Evolutionary conservation across 1,140 invertebrate species (phyloP), one percentile per base, ranked within the genome.

Genomic region (Diabrotica virgifera): DNA sequence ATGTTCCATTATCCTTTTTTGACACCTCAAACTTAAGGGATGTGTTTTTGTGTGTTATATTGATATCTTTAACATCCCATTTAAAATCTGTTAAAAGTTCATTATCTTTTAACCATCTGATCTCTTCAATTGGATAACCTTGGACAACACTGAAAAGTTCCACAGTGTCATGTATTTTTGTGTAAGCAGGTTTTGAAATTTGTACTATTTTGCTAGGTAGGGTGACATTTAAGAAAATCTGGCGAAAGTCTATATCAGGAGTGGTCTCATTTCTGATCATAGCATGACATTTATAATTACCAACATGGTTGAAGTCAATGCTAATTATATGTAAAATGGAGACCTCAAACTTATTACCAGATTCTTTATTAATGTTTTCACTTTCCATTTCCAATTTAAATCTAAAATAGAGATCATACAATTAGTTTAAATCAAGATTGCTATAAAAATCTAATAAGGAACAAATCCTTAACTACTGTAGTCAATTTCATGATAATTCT

Each of bases 1-100:
- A 89, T 2, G 86, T 86, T 5, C 87, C 88, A 76, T 89, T 89
- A 68, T 90, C 86, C 72, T 87, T 88, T 60, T 85, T 84, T 35
- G 76, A 79, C 3, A 87, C 77, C 66, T 84, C 81, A 14, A 89
- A 80, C 65, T 81, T 78, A 36, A 89, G 70, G 0, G 79, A 82
- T 37, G 83, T 78, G 68, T 84, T 79, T n/a, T 83, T 75, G 61
- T 83, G 76, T 0, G 86, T 87, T 38, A 84, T 79, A 72, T 88
- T 89, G 0, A 85, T 74, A 0, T 77, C 78, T 36, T 75, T 76
- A 37, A 81, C 74, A 24, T 79, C 80, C 64, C 82, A 80, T 13
- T 78, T 72, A 24, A 82, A 77, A n/a, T 68, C 67, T 55, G 75
- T 79, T 38, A 83, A 76, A 0, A 77, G 71, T 63, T 82, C 78